Percentiles rank a stretch among this genome's conserved stretches.
Evolutionary conservation across 2,113 vertebrate species (phyloP).

Genomic region (Chroicocephalus ridibundus): DNA sequence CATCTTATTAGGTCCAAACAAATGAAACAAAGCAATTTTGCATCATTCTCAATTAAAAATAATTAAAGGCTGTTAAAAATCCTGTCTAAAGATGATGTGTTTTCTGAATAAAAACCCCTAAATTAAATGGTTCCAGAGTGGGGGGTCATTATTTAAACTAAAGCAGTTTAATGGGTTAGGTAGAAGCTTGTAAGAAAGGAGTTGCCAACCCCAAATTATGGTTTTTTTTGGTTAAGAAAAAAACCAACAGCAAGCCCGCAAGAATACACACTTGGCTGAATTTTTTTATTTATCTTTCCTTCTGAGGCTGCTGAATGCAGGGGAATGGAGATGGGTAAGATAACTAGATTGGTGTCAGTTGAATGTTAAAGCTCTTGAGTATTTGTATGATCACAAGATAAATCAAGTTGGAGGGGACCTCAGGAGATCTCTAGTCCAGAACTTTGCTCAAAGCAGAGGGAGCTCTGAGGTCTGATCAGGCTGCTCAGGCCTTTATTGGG

Average conservation of each 20-base stretch:
- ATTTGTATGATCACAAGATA: not conserved
- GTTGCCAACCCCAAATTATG: not conserved
- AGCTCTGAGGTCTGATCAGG: not conserved
- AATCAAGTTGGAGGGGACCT: not conserved
- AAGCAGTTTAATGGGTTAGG: not conserved
- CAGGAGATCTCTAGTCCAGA: not conserved
- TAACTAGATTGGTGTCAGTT: not conserved
- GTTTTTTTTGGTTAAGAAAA: not conserved
- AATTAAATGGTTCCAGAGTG: not conserved
- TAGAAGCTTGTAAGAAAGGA: not conserved
- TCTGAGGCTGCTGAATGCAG: not conserved
- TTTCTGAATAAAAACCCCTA: not conserved
- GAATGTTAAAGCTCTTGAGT: not conserved
- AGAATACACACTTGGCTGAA: not conserved
- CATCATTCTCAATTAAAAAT: conserved; percentile 21
- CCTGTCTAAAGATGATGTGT: not conserved
- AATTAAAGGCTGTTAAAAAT: conserved; percentile 35
- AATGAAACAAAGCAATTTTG: conserved; percentile 3
- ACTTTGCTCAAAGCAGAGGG: not conserved
- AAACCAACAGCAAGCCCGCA: not conserved
- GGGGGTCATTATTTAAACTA: not conserved
- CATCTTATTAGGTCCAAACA: not conserved
- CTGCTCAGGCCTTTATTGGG: not conserved
- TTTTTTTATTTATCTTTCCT: not conserved
- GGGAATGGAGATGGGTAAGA: not conserved